Percentiles rank a stretch among this genome's conserved stretches.
Conservation (phyloP, 2,888 invertebrate genomes). For the Hypomecis punctinalis region DNA sequence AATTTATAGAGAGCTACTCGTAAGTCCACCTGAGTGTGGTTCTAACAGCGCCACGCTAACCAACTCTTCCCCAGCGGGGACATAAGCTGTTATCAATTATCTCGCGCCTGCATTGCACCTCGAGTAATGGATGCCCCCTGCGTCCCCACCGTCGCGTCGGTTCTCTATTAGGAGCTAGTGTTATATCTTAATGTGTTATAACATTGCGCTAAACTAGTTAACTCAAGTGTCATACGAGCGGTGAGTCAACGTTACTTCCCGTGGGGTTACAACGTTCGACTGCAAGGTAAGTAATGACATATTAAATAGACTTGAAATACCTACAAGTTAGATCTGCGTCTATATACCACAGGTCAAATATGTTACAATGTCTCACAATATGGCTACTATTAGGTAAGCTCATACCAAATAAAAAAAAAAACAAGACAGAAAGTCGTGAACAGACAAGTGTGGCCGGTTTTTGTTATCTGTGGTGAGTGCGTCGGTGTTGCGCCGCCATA, state of each 20-base stretch:
- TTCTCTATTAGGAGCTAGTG: slow-evolving; percentile 14
- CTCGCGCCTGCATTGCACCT: slow-evolving; percentile 5
- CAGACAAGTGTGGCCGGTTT: no score
- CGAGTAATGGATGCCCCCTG: slow-evolving; percentile 12
- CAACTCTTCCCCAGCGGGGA: neutral
- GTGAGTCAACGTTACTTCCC: neutral
- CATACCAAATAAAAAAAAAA: no score
- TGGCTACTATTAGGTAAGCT: no score
- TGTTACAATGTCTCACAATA: no score
- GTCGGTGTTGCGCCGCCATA: no score
- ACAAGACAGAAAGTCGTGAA: no score
- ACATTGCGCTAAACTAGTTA: slow-evolving; percentile 6
- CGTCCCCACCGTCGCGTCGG: neutral
- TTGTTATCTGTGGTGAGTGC: no score
- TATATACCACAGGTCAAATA: no score
- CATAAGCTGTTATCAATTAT: slow-evolving; percentile 26
- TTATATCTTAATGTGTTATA: slow-evolving; percentile 13
- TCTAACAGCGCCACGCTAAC: no score
- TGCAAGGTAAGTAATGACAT: neutral
- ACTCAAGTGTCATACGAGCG: slow-evolving; percentile 1
- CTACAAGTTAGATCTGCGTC: no score
- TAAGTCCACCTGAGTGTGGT: no score
- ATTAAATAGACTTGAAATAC: neutral
- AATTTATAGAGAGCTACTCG: no score
- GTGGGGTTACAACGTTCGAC: neutral